Conservation (phyloP, 2,797 vertebrate genomes). For the Gambusia yucatana region DNA sequence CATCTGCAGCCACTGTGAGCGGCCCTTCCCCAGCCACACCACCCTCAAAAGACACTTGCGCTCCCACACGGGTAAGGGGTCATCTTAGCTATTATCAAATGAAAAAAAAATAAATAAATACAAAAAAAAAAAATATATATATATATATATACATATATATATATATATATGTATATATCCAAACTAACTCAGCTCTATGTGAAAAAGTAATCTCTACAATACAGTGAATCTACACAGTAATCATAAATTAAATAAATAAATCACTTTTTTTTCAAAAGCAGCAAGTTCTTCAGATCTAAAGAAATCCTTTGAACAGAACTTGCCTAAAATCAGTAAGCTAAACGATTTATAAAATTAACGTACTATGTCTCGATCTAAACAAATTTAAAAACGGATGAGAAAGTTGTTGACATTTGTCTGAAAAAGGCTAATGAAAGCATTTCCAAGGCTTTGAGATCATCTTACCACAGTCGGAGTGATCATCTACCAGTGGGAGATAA, state of each 20-base stretch:
- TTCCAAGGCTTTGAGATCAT: not conserved
- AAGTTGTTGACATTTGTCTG: not conserved
- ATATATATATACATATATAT: too few species aligned
- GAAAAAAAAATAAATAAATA: not conserved
- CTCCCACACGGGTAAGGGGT: conserved; percentile 92
- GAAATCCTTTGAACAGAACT: not conserved
- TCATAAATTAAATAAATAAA: not conserved
- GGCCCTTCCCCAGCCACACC: conserved; percentile 98
- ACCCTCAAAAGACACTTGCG: conserved; percentile 98
- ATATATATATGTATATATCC: not conserved
- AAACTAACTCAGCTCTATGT: not conserved
- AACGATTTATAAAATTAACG: not conserved
- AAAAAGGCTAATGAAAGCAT: not conserved
- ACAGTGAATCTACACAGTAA: not conserved
- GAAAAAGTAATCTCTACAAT: not conserved
- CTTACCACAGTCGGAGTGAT: not conserved
- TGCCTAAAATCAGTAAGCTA: not conserved
- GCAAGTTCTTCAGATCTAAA: not conserved
- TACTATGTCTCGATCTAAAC: not conserved
- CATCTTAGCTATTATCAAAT: not conserved
- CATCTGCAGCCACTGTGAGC: conserved; percentile 98
- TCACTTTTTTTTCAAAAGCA: not conserved
- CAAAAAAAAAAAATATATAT: too few species aligned
- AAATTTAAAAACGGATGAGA: not conserved
- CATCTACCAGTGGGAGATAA: not conserved